Base-by-base conservation (phyloP, 1,140 invertebrate species). In the Yoshiicerus persimilis region DNA sequence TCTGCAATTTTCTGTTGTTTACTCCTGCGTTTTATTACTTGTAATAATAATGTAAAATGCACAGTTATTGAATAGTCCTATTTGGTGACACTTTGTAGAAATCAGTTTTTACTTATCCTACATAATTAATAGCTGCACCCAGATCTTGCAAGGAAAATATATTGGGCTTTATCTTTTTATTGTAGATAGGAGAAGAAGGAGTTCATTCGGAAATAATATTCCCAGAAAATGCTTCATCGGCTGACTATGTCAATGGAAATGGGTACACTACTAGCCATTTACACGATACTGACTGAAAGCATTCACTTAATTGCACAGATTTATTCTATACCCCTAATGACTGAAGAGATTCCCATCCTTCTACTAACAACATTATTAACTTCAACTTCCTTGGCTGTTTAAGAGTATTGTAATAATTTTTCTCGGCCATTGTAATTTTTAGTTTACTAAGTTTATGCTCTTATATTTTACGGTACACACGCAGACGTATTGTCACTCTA, bases 181-280 rank as follows among this genome's bases (percentile, higher is more conserved):
- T 80, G 27, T 62, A 89, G 89, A 80, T 89, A 39, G 90, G 86
- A n/a, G 90, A 88, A 41, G 90, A 89, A 56, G 90, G 88, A n/a
- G 84, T 90, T 20, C 80, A 87, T 32, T 36, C 89, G 1, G 36
- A 86, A 84, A 87, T 90, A 27, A 84, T 86, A 32, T 83, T 89
- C 83, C 87, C 89, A 27, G 84, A 87, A 32, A 64, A 66, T 25
- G 25, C 27, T 27, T 41, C 83, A 27, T 84, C 83, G 11, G 2
- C 83, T 4, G 39, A 41, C 20, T 84, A 56, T 62, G 47, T 47
- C 83, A 84, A 84, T 16, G 83, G 83, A 41, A 84, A 84, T 30
- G 83, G 83, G 6, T 84, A 80, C 75, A 36, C 75, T 9, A 80
- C 75, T 23, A 34, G 75, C n/a, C 75, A 80, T 32, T 32, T 80